Percentiles rank a stretch among this genome's conserved stretches.
phyloP scores from a whole-genome alignment of 2,888 invertebrate genomes.

The Norana najaformis region DNA sequence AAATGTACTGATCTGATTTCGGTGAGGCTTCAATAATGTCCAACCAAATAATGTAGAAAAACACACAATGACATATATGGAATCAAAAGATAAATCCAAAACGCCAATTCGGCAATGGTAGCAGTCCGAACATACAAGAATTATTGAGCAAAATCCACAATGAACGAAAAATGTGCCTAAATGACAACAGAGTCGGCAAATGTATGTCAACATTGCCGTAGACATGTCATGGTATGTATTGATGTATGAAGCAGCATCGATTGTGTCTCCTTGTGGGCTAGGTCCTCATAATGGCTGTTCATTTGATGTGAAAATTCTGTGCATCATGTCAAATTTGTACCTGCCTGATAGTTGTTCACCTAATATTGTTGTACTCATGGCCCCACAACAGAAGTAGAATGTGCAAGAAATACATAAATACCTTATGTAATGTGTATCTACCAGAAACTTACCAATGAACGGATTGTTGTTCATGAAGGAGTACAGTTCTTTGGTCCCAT shows the following conservation, averaged over 20 bases:
- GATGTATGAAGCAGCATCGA: not conserved
- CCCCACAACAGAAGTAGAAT: not conserved
- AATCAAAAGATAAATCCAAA: too few species aligned
- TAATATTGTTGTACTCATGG: not conserved
- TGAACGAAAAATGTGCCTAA: too few species aligned
- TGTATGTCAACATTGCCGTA: too few species aligned
- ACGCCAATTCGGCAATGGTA: too few species aligned
- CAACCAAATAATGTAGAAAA: too few species aligned
- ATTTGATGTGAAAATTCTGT: not conserved
- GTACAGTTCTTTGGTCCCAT: constrained; percentile 83
- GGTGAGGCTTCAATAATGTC: too few species aligned
- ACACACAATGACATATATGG: too few species aligned
- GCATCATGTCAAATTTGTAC: not conserved
- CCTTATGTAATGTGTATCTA: not conserved
- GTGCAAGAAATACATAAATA: not conserved
- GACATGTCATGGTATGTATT: too few species aligned
- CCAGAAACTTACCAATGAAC: constrained; percentile 68
- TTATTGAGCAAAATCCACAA: too few species aligned
- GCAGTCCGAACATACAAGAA: too few species aligned
- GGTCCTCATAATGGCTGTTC: not conserved
- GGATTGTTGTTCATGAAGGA: constrained; percentile 94
- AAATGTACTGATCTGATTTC: too few species aligned
- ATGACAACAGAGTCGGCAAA: too few species aligned
- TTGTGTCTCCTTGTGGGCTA: not conserved
- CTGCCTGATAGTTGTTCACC: not conserved